These are phyloP conservation scores for Staurois parvus DNA, from an alignment of 2,797 vertebrate species.

Conservation along the genomic window DNA sequence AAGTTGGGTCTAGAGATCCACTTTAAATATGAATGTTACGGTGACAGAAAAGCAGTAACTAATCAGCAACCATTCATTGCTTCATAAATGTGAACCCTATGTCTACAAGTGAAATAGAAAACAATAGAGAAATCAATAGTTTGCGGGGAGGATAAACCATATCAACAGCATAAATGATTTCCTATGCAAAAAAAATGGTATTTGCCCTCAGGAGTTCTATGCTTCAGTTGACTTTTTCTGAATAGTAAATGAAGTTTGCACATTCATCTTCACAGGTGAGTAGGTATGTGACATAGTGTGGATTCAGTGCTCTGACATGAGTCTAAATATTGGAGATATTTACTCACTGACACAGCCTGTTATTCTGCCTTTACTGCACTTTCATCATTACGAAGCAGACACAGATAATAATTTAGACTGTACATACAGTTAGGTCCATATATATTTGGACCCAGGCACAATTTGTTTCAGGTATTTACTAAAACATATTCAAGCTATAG, in stretches of 20 bases:
- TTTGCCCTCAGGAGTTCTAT: conserved; percentile 1
- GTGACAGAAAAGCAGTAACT: too few relatives aligned
- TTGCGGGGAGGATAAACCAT: neutral
- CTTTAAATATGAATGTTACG: too few relatives aligned
- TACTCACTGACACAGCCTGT: conserved; percentile 11
- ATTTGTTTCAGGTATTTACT: too few relatives aligned
- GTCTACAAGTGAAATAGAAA: too few relatives aligned
- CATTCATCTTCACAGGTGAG: conserved; percentile 25
- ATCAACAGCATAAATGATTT: conserved; percentile 19
- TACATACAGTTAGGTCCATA: too few relatives aligned
- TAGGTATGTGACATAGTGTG: neutral
- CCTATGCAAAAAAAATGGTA: neutral
- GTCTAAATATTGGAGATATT: conserved; percentile 27
- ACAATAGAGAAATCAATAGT: neutral
- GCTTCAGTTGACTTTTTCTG: conserved; percentile 17
- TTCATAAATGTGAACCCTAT: too few relatives aligned
- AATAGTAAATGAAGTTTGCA: neutral
- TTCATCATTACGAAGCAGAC: neutral
- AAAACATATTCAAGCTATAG: too few relatives aligned
- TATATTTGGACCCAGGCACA: too few relatives aligned
- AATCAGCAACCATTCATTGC: too few relatives aligned
- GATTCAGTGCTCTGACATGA: neutral
- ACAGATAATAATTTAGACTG: neutral
- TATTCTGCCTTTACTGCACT: neutral
- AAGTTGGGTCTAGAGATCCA: too few relatives aligned